A percentile compares a stretch with the other conserved stretches of the same genome.
Evolutionary conservation across 2,113 vertebrate species (phyloP).

Genomic region (Prunella fulvescens): DNA sequence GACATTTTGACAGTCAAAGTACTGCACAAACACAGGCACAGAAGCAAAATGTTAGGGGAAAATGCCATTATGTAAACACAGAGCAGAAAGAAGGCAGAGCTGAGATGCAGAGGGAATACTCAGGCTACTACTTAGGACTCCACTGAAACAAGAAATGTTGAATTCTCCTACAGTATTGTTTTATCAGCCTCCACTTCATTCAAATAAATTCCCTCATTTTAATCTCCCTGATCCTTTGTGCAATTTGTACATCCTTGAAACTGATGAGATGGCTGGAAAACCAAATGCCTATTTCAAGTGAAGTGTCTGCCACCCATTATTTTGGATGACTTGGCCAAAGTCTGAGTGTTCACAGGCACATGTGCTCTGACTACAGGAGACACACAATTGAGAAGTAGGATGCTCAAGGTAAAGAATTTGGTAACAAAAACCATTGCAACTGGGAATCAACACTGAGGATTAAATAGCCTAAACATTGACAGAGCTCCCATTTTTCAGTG

Average conservation of each 20-base stretch:
- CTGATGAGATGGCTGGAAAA: neutral
- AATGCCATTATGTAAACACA: neutral
- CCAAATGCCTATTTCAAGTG: neutral
- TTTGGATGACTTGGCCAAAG: neutral
- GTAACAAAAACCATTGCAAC: neutral
- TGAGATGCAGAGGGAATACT: neutral
- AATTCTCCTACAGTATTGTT: neutral
- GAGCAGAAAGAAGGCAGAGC: neutral
- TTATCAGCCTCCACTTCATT: neutral
- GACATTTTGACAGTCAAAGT: neutral
- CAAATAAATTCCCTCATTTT: neutral
- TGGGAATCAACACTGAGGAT: neutral
- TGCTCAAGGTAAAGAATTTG: neutral
- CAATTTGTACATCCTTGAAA: neutral
- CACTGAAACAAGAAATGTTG: neutral
- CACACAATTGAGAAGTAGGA: neutral
- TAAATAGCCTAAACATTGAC: neutral
- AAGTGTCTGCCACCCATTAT: neutral
- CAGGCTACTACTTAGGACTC: neutral
- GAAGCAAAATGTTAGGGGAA: neutral
- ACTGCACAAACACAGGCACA: neutral
- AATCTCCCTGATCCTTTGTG: neutral
- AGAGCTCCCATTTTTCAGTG: neutral
- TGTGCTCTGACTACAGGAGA: neutral
- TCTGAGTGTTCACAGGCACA: neutral